A percentile compares a stretch with the other conserved stretches of the same genome.
phyloP scores from a whole-genome alignment of 2,113 vertebrate genomes.

The Tachysurus vachellii region DNA sequence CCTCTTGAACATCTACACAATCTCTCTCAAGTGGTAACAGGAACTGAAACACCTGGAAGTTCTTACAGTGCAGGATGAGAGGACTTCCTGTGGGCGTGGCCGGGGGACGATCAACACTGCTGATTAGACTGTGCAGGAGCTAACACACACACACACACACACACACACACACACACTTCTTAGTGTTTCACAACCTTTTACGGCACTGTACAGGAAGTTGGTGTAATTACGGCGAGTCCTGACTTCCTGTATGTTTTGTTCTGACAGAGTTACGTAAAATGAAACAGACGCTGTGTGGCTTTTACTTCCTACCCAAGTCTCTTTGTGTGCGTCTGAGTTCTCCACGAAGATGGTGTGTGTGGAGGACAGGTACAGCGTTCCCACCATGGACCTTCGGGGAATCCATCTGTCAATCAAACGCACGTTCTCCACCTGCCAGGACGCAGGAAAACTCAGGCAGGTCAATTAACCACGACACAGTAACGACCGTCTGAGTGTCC shows the following conservation, averaged over 20 bases:
- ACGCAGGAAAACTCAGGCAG: neutral
- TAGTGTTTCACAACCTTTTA: neutral
- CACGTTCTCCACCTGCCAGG: slow-evolving; percentile 88
- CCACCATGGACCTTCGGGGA: slow-evolving; percentile 80
- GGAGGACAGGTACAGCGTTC: slow-evolving; percentile 92
- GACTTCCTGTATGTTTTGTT: neutral
- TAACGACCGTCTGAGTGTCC: neutral
- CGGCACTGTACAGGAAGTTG: neutral
- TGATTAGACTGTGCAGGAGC: slow-evolving; percentile 94
- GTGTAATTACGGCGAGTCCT: neutral
- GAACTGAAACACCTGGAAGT: slow-evolving; percentile 87
- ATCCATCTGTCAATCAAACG: slow-evolving; percentile 82
- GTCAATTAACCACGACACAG: neutral
- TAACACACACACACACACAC: slow-evolving; percentile 57
- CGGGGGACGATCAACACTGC: slow-evolving; percentile 84
- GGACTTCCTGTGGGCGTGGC: slow-evolving; percentile 82
- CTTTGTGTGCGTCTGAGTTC: slow-evolving; percentile 86
- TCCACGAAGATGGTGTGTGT: slow-evolving; percentile 97
- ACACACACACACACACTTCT: neutral
- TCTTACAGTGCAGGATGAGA: slow-evolving; percentile 89
- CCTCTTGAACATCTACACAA: slow-evolving; percentile 85
- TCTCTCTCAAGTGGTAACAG: slow-evolving; percentile 89
- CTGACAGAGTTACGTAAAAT: neutral
- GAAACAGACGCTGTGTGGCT: neutral
- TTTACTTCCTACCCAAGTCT: slow-evolving; percentile 89